Evolutionary conservation across 2,888 invertebrate genomes (phyloP), one percentile per base, ranked within the genome.

Genomic region (Aphrophora alni): DNA sequence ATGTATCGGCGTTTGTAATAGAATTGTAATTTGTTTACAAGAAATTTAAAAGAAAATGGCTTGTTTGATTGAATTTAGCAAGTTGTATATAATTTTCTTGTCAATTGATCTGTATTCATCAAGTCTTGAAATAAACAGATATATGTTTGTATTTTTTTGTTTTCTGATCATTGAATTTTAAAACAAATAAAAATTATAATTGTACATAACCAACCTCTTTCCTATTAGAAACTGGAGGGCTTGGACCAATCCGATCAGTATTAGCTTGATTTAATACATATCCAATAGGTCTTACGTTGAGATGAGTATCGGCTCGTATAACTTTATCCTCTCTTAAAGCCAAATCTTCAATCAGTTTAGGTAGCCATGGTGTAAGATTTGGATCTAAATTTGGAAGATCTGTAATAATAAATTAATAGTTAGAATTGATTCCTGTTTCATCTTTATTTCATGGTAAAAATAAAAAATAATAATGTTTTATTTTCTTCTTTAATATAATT

Each of bases 241-340:
- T 21, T 59, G 59, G 59, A 21, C 59, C 59, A 71, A 76, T 75
- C 27, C 81, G 28, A 78, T 81, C 25, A 75, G 82, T 26, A 3
- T 89, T 88, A 0, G 90, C 90, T 71, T 89, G 85, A 85, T 90
- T 90, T 75, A 90, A 88, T 24, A 90, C 89, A 86, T 90, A 90
- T 38, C 89, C 88, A 28, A 79, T 44, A 5, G 78, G 74, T 0
- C 87, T 86, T 0, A 85, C 87, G 0, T 88, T 87, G 0, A 88
- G 87, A 0, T 86, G 87, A 1, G 89, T 88, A 14, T 88, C 74
- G 33, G 77, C 25, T 25, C 77, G 78, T 74, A 81, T 81, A 21
- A 82, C 82, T 38, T 82, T 83, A 28, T 81, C 79, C 59, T 82
- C 83, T 1, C 80, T 70, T 1, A 82, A 77, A 14, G 82, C 82